Evolutionary conservation across 2,888 invertebrate species (phyloP), one percentile per base, ranked within the genome.

Genomic region (Pasiphila rectangulata): DNA sequence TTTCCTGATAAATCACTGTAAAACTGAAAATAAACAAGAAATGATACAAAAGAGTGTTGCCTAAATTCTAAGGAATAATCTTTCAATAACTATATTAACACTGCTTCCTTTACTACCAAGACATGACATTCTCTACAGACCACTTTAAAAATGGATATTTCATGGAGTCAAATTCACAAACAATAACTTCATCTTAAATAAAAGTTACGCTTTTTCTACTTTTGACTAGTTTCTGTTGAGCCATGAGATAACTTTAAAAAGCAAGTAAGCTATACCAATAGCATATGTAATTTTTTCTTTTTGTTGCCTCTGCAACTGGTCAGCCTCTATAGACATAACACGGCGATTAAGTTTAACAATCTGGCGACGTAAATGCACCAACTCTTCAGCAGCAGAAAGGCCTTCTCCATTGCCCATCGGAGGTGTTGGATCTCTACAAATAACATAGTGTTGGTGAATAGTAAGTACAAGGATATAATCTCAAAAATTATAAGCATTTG

Each of bases 271-370:
- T 63, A 97, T 90, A 17, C 96, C 95, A 62, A 96, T 83, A 48
- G 95, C 94, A 72, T 95, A 96, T 34, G 96, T 89, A 64, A 96
- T 92, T 72, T 96, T 94, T 70, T 98, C 97, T 59, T 95, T 93
- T 72, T 97, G 96, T 65, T 95, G 92, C 48, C 96, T 90, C 69
- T 95, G 94, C 61, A 94, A 88, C 72, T 94, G 94, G 66, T 97
- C 96, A 52, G 96, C 91, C 83, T 98, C 97, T 54, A 98, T 92
- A 3, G 94, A 92, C 89, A 96, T 93, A 4, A 98, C 94, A 12
- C 97, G 92, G 35, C 96, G 92, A 75, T 96, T 96, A 55, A 98
- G 77, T 75, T 96, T 96, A 13, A 95, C 94, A 67, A 98, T 91
- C 82, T 97, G 97, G 36, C 95, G 91, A 51, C 96, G 91, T 64